Percentiles rank a stretch among this genome's conserved stretches.
Conservation (phyloP, 2,797 vertebrate species). For the Eutrigla gurnardus region DNA sequence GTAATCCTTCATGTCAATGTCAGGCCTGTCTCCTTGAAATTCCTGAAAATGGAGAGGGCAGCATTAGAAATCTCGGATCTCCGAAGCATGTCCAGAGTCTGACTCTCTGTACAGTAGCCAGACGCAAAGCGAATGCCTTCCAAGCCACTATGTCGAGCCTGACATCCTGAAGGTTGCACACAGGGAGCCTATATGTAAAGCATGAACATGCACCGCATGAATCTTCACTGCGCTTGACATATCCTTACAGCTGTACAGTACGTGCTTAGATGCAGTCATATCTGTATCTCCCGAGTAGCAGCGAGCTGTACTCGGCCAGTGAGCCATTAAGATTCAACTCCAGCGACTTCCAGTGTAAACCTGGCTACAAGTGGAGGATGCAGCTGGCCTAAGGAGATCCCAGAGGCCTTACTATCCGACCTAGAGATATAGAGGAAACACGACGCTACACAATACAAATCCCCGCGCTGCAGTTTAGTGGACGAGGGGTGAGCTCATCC, state of each 20-base stretch:
- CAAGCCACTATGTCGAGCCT: slow-evolving; percentile 25
- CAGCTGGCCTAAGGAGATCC: slow-evolving; percentile 76
- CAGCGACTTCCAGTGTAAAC: slow-evolving; percentile 69
- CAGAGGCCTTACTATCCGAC: slow-evolving; percentile 61
- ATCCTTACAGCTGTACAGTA: slow-evolving; percentile 25
- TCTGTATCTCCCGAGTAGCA: slow-evolving; percentile 34
- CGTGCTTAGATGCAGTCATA: slow-evolving; percentile 31
- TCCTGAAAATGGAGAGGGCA: slow-evolving; percentile 25
- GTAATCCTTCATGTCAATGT: slow-evolving; percentile 47
- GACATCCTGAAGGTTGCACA: slow-evolving; percentile 29
- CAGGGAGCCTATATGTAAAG: slow-evolving; percentile 40
- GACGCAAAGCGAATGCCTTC: slow-evolving; percentile 34
- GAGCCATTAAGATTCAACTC: slow-evolving; percentile 72
- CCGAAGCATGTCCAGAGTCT: slow-evolving; percentile 42
- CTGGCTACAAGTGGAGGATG: slow-evolving; percentile 73
- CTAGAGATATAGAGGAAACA: slow-evolving; percentile 68
- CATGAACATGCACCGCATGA: slow-evolving; percentile 44
- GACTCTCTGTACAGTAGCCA: slow-evolving; percentile 44
- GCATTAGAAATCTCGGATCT: slow-evolving; percentile 42
- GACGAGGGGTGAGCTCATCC: slow-evolving; percentile 25
- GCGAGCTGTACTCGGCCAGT: slow-evolving; percentile 36
- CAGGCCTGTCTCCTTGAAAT: slow-evolving; percentile 39
- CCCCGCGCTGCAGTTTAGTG: slow-evolving; percentile 42
- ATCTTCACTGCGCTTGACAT: slow-evolving; percentile 41
- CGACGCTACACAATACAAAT: slow-evolving; percentile 59